Conservation (phyloP, 2,888 invertebrate species). For the Hybos culiciformis region DNA sequence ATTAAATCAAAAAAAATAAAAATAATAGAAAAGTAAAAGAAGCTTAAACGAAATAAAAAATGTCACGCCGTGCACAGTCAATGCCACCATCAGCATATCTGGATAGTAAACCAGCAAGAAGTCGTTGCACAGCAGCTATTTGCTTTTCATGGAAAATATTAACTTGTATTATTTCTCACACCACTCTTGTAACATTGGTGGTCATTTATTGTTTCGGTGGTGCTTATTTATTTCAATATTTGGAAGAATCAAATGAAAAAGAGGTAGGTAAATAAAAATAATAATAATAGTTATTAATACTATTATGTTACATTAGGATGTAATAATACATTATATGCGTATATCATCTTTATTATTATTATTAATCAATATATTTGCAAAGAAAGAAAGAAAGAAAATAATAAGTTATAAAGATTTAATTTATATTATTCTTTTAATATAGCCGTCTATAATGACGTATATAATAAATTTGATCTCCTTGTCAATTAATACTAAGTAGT, state of each 20-base stretch:
- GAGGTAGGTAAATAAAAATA: constrained; percentile 44
- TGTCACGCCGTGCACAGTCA: constrained; percentile 26
- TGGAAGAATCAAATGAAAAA: constrained; percentile 61
- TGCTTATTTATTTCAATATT: constrained; percentile 66
- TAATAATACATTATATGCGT: no score
- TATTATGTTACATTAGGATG: no score
- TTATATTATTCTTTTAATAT: no score
- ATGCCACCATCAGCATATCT: constrained; percentile 28
- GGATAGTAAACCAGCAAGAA: constrained; percentile 29
- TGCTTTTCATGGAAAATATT: constrained; percentile 57
- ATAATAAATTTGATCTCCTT: no score
- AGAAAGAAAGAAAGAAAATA: no score
- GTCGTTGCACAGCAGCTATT: constrained; percentile 30
- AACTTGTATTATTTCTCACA: constrained; percentile 77
- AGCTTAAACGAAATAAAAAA: neutral
- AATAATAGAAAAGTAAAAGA: neutral
- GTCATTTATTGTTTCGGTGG: constrained; percentile 83
- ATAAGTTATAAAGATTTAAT: no score
- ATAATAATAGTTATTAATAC: no score
- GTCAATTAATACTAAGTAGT: no score
- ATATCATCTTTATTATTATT: no score
- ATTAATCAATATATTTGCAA: no score
- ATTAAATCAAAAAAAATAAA: no score
- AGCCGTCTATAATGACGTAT: no score
- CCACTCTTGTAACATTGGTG: constrained; percentile 73